A percentile compares a stretch with the other conserved stretches of the same genome.
Evolutionary conservation across 1,140 invertebrate genomes (phyloP).

Genomic region (Conopomorpha cramerella): DNA sequence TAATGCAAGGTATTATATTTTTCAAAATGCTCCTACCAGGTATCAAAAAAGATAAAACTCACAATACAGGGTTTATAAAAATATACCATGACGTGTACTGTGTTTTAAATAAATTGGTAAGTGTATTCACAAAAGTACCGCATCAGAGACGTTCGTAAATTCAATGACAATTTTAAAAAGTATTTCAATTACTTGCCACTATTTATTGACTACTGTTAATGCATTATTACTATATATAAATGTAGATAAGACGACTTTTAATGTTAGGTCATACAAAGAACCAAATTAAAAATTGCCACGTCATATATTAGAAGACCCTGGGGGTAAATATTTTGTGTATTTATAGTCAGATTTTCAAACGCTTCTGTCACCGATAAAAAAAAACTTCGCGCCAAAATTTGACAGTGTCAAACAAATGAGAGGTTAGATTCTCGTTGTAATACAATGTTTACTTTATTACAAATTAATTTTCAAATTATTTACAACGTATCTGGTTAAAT

Average conservation of each 20-base stretch:
- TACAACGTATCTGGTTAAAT: not conserved
- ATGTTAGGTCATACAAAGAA: not conserved
- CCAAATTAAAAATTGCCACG: conserved; percentile 1
- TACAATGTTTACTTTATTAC: not conserved
- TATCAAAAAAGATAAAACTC: too few species aligned
- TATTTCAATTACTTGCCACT: not conserved
- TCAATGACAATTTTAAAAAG: not conserved
- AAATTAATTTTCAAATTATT: not conserved
- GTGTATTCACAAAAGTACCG: not conserved
- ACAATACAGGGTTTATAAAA: too few species aligned
- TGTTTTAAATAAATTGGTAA: not conserved
- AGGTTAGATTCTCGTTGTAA: not conserved
- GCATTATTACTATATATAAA: not conserved
- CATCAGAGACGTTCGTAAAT: not conserved
- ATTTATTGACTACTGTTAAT: not conserved
- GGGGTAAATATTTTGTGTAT: too few species aligned
- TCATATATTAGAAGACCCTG: too few species aligned
- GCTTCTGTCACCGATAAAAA: too few species aligned
- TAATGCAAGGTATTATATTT: too few species aligned
- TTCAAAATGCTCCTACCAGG: too few species aligned
- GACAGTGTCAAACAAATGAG: not conserved
- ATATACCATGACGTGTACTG: too few species aligned
- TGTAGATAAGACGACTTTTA: not conserved
- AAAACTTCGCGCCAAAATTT: not conserved
- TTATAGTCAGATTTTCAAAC: too few species aligned